These are phyloP conservation scores for Illadopsis cleaveri DNA, from an alignment of 2,113 vertebrate species.

Conservation along the genomic window DNA sequence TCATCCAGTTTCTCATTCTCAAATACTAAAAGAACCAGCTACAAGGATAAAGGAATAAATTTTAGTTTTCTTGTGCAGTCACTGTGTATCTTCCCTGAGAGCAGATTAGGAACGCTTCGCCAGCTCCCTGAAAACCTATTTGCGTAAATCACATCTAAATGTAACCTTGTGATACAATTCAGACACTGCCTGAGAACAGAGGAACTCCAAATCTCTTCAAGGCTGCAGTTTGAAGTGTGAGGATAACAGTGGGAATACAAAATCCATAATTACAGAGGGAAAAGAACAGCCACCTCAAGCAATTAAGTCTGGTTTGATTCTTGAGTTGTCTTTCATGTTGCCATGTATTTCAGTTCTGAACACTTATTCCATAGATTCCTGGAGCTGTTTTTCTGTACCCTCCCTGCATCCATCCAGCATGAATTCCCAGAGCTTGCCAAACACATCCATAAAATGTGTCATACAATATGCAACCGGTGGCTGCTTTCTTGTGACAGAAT, in stretches of 20 bases:
- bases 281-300: background rate
- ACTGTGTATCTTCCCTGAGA: background rate
- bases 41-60: background rate
- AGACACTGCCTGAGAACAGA: background rate
- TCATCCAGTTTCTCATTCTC: background rate
- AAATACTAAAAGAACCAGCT: background rate
- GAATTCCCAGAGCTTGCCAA: background rate
- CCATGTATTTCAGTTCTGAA: background rate
- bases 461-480: background rate
- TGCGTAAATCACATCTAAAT: constrained; percentile 4
- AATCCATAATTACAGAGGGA: background rate
- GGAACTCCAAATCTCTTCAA: background rate
- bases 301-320: background rate
- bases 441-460: background rate
- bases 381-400: background rate
- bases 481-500: background rate
- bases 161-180: background rate
- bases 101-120: background rate
- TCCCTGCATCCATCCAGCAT: background rate
- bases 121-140: background rate
- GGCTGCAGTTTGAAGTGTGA: background rate
- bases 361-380: background rate
- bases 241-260: background rate
- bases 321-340: background rate
- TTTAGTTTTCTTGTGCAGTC: background rate